A percentile compares a stretch with the other conserved stretches of the same genome.
These are phyloP conservation scores for Orthosia gracilis DNA, from an alignment of 2,888 invertebrate species.

Conservation along the genomic window DNA sequence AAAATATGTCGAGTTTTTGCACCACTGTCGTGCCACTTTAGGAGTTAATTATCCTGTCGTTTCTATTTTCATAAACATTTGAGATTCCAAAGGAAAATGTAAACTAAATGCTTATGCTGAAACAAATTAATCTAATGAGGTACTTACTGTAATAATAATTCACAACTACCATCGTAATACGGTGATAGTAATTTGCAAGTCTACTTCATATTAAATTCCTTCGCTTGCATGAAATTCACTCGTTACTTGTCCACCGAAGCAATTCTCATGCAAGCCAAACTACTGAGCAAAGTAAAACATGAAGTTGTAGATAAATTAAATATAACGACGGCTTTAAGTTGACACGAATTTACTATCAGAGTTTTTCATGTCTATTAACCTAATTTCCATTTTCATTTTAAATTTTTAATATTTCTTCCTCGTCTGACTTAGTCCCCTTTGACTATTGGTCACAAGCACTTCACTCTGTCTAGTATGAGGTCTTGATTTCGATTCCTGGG, in stretches of 20 bases:
- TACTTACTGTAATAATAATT: too few species aligned
- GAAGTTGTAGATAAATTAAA: slow-evolving; percentile 16
- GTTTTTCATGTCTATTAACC: background rate
- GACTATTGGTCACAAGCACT: too few species aligned
- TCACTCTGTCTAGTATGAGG: too few species aligned
- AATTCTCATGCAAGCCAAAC: slow-evolving; percentile 42
- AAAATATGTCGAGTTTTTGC: too few species aligned
- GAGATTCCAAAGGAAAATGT: too few species aligned
- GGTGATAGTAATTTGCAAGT: slow-evolving; percentile 4
- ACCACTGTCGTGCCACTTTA: too few species aligned
- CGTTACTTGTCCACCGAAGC: slow-evolving; percentile 11
- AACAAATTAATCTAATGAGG: too few species aligned
- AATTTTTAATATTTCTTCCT: too few species aligned
- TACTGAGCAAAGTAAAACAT: slow-evolving; percentile 15
- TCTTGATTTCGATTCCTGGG: too few species aligned
- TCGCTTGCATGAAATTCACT: slow-evolving; percentile 21
- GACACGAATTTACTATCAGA: background rate
- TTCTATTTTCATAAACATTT: too few species aligned
- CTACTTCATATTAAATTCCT: background rate
- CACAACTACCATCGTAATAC: background rate
- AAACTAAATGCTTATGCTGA: too few species aligned
- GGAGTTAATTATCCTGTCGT: too few species aligned
- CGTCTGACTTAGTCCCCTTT: background rate
- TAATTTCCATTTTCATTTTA: background rate
- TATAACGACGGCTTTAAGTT: background rate